phyloP scores from a whole-genome alignment of 2,888 invertebrate genomes.

The Rotaria macrura region DNA sequence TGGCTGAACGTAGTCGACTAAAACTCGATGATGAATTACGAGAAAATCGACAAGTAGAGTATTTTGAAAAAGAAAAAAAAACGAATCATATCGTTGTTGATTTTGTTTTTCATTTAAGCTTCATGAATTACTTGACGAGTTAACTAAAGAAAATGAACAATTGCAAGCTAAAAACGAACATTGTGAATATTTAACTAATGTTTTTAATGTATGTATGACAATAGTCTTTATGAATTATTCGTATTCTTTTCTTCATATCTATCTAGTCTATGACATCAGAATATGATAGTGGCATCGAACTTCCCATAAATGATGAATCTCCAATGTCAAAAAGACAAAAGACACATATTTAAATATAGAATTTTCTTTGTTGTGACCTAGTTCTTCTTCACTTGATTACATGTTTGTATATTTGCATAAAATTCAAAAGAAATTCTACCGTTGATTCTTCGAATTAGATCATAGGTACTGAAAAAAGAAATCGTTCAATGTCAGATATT shows the following conservation, averaged over 20 bases:
- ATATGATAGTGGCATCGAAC: not conserved
- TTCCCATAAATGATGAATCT: not conserved
- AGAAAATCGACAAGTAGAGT: not conserved
- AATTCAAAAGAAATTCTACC: not conserved
- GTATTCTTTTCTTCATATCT: not conserved
- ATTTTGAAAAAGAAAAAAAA: not conserved
- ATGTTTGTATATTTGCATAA: slow-evolving; percentile 1
- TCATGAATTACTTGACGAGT: not conserved
- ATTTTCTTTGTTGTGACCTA: not conserved
- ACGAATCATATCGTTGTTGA: not conserved
- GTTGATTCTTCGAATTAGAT: not conserved
- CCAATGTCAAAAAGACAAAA: not conserved
- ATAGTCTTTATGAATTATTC: not conserved
- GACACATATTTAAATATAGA: not conserved
- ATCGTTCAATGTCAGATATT: not conserved
- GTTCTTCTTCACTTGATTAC: not conserved
- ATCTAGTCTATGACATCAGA: not conserved
- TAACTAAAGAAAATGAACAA: not conserved
- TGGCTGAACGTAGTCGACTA: not conserved
- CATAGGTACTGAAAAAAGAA: not conserved
- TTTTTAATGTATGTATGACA: not conserved
- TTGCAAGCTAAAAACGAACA: not conserved
- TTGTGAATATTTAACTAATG: not conserved
- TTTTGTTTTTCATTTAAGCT: not conserved
- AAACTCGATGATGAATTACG: not conserved